A percentile compares a stretch with the other conserved stretches of the same genome.
Evolutionary conservation across 2,888 invertebrate species (phyloP).

Genomic region (Cristatella mucedo): DNA sequence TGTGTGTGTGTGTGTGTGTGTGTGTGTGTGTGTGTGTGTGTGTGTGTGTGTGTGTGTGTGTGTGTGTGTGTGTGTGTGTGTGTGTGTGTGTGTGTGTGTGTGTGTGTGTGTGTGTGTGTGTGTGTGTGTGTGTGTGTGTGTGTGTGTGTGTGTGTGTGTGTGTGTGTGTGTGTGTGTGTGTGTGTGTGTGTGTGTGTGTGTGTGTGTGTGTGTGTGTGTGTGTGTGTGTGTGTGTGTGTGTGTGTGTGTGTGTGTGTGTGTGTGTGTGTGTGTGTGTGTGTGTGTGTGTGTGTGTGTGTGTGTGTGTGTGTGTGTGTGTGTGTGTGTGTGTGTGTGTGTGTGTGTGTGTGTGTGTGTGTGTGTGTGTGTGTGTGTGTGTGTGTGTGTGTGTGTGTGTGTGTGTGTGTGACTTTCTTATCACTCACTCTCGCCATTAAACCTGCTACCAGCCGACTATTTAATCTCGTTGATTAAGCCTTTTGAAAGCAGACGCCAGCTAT

Average conservation of each 20-base stretch:
- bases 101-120: conserved; percentile 11
- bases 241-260: conserved; percentile 12
- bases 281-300: conserved; percentile 12
- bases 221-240: conserved; percentile 11
- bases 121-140: conserved; percentile 12
- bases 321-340: conserved; percentile 12
- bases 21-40: conserved; percentile 6
- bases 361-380: conserved; percentile 11
- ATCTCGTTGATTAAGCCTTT: no score
- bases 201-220: conserved; percentile 11
- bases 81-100: conserved; percentile 9
- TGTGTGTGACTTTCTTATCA: conserved; percentile 9
- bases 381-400: conserved; percentile 11
- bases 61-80: conserved; percentile 9
- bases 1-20: conserved; percentile 7
- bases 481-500: no score
- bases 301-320: conserved; percentile 11
- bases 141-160: conserved; percentile 12
- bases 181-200: conserved; percentile 12
- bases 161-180: conserved; percentile 12
- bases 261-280: conserved; percentile 12
- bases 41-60: conserved; percentile 5
- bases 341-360: conserved; percentile 12
- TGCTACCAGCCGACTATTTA: no score
- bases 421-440: no score